Evolutionary conservation across 2,888 invertebrate genomes (phyloP), one percentile per base, ranked within the genome.

Genomic region (Octodonta nipae): DNA sequence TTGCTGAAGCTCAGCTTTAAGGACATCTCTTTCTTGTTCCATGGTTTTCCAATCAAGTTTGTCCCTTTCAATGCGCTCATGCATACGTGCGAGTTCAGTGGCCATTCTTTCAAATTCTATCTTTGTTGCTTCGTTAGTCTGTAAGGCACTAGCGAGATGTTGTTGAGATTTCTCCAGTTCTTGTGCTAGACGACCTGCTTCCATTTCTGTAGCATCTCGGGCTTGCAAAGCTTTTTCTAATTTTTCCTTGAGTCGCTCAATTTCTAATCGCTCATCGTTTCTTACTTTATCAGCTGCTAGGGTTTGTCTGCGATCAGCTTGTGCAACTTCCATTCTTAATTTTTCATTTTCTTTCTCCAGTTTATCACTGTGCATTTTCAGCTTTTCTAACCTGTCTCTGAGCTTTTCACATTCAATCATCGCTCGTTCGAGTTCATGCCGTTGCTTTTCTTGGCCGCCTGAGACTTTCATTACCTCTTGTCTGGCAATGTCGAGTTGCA

Each of bases 371-470:
- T 75, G 73, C 34, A 73, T 58, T 50, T 79, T 78, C n/a, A 86
- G 64, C 63, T 86, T 85, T 54, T 88, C 88, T 56, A 85, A 78
- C 41, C 85, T 71, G 51, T 88, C 88, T 47, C 84, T 72, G 41
- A 86, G 75, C 65, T 88, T 88, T 56, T 88, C 88, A 48, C 84
- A 78, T 63, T 88, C 88, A 56, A 88, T 85, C 52, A 84, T 78
- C 44, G 86, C 78, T 27, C 86, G 70, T 59, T 85, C 88, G 49
- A 85, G 67, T 50, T 87, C 85, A 41, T 71, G 66, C 24, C 84
- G 70, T 56, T 83, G 81, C 54, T 84, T 82, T 47, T 87, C 87
- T 57, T 87, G 79, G 24, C 72, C 71, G 24, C 73, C 72, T 42
- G 74, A 69, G 12, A 78, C 65, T 60, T 87, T 87, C 16, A 73